Conservation (phyloP, 2,797 vertebrate genomes). For the Emydoidea blandingii region DNA sequence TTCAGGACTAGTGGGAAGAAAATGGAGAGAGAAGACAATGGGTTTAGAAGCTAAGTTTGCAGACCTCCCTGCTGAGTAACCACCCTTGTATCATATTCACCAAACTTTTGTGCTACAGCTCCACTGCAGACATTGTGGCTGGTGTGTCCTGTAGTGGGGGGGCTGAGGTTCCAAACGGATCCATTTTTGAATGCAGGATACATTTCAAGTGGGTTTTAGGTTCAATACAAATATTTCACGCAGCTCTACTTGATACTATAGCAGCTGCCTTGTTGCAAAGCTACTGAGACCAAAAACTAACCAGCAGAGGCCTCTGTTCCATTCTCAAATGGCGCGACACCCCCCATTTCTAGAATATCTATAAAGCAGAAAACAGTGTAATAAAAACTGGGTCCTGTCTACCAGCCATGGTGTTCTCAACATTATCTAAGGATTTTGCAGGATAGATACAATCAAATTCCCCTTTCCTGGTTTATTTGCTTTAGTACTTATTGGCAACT, state of each 20-base stretch:
- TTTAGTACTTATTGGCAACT: background rate
- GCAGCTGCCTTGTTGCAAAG: background rate
- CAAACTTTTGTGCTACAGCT: background rate
- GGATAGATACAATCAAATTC: background rate
- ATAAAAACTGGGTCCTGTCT: background rate
- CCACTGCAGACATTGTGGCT: background rate
- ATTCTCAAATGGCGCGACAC: background rate
- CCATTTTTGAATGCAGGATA: background rate
- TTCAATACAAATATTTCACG: background rate
- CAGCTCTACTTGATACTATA: background rate
- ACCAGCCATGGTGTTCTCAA: background rate
- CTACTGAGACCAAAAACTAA: background rate
- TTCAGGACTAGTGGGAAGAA: background rate
- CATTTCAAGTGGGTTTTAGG: background rate
- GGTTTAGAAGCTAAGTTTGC: background rate
- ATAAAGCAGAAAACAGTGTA: background rate
- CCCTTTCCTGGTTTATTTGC: background rate
- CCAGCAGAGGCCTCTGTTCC: background rate
- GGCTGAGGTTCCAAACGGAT: background rate
- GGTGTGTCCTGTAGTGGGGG: background rate
- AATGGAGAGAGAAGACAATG: background rate
- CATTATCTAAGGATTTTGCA: background rate
- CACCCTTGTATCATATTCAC: rapidly evolving
- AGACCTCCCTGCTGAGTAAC: background rate
- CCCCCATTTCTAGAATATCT: background rate